phyloP scores from a whole-genome alignment of 23 tunicate genomes.

The Halocynthia roretzi region DNA sequence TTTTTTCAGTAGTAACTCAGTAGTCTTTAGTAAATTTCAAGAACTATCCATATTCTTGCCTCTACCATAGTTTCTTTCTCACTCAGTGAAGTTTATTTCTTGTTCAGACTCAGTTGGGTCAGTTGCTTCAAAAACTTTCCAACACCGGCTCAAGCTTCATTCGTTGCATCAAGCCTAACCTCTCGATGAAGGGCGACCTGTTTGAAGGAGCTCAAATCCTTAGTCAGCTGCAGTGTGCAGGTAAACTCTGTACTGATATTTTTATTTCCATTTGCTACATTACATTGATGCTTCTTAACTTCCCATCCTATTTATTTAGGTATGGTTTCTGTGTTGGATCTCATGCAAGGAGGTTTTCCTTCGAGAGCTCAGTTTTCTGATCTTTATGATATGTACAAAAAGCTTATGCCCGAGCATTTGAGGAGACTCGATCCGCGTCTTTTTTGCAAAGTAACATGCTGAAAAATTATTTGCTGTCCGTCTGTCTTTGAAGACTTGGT shows the following conservation, averaged over 20 bases:
- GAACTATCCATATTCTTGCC: too few species aligned
- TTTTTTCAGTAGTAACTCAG: too few species aligned
- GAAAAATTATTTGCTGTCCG: background rate
- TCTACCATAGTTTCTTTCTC: background rate
- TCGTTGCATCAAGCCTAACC: constrained; percentile 97
- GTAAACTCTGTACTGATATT: constrained; percentile 5
- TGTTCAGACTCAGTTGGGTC: constrained; percentile 70
- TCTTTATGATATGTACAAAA: constrained; percentile 88
- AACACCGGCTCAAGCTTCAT: constrained; percentile 94
- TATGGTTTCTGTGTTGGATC: constrained; percentile 91
- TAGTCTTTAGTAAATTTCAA: too few species aligned
- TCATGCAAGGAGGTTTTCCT: constrained; percentile 99
- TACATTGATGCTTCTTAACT: background rate
- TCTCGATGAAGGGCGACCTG: constrained; percentile 63
- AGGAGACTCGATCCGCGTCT: constrained; percentile 82
- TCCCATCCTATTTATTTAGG: constrained; percentile 29
- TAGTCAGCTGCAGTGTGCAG: constrained; percentile 94
- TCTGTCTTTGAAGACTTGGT: background rate
- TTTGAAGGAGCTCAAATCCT: constrained; percentile 95
- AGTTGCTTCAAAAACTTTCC: constrained; percentile 65
- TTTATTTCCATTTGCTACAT: background rate
- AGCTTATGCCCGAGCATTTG: constrained; percentile 80
- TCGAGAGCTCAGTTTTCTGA: constrained; percentile 92
- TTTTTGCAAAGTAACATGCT: constrained; percentile 64
- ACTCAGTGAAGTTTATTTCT: background rate